phyloP scores from a whole-genome alignment of 92 coral and sea anemone genomes.

The Meandrina meandrites region DNA sequence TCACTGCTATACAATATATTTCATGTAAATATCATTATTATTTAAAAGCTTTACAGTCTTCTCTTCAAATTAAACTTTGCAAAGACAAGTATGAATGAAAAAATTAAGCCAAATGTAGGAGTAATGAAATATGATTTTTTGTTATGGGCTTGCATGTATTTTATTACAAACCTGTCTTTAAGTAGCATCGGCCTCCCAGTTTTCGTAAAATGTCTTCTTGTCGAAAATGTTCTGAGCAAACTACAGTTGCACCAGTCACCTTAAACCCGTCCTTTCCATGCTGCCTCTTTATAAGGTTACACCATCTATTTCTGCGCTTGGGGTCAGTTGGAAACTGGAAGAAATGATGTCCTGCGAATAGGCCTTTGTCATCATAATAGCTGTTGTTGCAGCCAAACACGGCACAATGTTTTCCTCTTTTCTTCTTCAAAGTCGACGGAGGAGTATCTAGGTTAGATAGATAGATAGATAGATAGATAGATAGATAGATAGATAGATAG shows the following conservation, averaged over 20 bases:
- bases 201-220: conserved; percentile 40
- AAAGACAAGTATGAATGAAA: conserved; percentile 13
- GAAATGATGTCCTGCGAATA: conserved; percentile 44
- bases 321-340: conserved; percentile 56
- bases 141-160: conserved; percentile 19
- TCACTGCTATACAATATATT: no score
- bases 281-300: conserved; percentile 57
- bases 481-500: no score
- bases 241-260: conserved; percentile 53
- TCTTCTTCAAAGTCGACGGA: conserved; percentile 17
- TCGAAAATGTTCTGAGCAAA: conserved; percentile 52
- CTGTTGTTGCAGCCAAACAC: conserved; percentile 43
- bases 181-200: conserved; percentile 16
- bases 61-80: no score
- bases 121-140: conserved; percentile 24
- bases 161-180: conserved; percentile 37
- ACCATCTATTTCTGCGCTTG: conserved; percentile 52
- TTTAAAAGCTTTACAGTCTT: no score
- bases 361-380: conserved; percentile 44
- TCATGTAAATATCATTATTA: no score
- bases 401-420: conserved; percentile 56
- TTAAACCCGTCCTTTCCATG: conserved; percentile 61
- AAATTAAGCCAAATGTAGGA: conserved; percentile 22
- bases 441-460: neutral
- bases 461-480: no score